phyloP scores from a whole-genome alignment of 2,113 vertebrate genomes.

The Phylloscopus whistleri region DNA sequence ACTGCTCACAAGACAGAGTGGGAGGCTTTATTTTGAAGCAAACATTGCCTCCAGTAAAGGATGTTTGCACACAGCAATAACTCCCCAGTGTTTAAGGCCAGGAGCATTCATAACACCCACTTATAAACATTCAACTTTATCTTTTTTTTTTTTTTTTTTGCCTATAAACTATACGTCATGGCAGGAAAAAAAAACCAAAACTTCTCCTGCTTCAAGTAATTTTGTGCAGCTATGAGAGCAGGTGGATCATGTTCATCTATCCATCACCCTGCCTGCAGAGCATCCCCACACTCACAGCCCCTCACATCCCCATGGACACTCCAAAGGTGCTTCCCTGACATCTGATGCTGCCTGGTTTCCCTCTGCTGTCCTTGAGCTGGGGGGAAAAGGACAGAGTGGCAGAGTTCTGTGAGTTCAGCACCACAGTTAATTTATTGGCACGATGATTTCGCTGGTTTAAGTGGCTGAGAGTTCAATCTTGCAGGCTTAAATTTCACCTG shows the following conservation, averaged over 20 bases:
- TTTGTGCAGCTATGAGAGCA: not conserved
- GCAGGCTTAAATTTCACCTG: not conserved
- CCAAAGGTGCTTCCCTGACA: not conserved
- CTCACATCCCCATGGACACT: rapidly evolving
- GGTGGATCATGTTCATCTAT: not conserved
- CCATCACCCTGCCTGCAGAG: not conserved
- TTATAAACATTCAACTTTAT: slow-evolving; percentile 3
- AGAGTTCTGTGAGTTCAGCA: not conserved
- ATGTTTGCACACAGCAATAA: not conserved
- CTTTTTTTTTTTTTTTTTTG: not conserved
- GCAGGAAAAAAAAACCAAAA: not conserved
- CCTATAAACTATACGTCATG: not conserved
- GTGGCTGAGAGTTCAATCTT: not conserved
- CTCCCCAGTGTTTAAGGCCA: not conserved
- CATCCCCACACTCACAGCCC: too few relatives aligned
- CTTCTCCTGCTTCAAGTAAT: not conserved
- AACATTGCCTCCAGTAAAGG: not conserved
- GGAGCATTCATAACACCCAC: slow-evolving; percentile 29
- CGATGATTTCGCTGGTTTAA: not conserved
- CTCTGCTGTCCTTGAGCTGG: not conserved
- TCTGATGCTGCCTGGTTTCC: not conserved
- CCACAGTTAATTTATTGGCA: not conserved
- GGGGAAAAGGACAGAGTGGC: not conserved
- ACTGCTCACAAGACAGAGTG: not conserved
- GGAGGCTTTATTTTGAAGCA: slow-evolving; percentile 19